phyloP scores from a whole-genome alignment of 2,113 vertebrate species.

The Cettia cetti region DNA sequence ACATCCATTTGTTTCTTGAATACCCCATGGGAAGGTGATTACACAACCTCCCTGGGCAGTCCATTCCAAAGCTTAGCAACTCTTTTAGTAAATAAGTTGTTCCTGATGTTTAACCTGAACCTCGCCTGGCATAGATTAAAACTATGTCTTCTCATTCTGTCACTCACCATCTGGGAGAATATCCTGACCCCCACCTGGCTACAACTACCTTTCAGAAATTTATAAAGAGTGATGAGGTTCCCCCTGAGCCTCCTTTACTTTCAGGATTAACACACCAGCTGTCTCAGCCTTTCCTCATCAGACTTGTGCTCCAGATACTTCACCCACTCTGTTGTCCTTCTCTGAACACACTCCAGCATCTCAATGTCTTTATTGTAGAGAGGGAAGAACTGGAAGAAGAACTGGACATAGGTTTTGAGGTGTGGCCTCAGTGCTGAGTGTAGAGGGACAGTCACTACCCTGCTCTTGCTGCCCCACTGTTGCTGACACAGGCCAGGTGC shows the following conservation, averaged over 20 bases:
- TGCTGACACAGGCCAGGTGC: not conserved
- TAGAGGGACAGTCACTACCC: not conserved
- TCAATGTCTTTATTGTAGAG: not conserved
- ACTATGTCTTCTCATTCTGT: not conserved
- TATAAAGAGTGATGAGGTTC: accelerated
- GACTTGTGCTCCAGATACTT: not conserved
- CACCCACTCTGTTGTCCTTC: not conserved
- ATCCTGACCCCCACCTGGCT: not conserved
- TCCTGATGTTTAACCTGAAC: not conserved
- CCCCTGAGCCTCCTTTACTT: not conserved
- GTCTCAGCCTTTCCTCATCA: not conserved
- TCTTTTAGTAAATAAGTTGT: not conserved
- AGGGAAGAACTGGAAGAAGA: no score
- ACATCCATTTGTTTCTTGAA: not conserved
- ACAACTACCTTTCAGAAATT: not conserved
- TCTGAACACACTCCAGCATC: not conserved
- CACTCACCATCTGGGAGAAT: accelerated
- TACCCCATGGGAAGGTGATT: accelerated
- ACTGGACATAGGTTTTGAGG: not conserved
- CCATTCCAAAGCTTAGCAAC: not conserved
- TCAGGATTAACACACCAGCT: not conserved
- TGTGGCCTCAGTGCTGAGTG: not conserved
- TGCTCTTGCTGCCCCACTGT: not conserved
- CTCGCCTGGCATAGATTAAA: not conserved
- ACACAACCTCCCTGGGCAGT: not conserved